Evolutionary conservation across 2,113 vertebrate species (phyloP).

Genomic region (Eulemur macaco): DNA sequence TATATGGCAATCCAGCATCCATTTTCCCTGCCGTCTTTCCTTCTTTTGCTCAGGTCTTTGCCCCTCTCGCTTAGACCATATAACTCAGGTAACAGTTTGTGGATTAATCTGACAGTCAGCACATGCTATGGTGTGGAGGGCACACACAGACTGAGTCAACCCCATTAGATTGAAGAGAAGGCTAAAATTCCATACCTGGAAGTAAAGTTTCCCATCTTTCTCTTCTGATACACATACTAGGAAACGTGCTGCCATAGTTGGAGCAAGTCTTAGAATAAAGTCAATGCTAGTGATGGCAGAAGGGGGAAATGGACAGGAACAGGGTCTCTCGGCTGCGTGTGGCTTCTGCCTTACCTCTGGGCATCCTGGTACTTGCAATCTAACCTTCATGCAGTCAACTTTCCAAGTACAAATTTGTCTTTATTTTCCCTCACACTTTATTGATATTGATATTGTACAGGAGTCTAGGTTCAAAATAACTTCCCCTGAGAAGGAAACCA

Average conservation of each 20-base stretch:
- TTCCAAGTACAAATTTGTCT: neutral
- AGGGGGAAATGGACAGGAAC: neutral
- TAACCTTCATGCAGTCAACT: neutral
- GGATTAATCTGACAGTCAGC: neutral
- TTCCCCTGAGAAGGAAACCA: neutral
- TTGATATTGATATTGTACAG: neutral
- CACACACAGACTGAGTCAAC: no score
- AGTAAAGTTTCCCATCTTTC: neutral
- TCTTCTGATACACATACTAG: neutral
- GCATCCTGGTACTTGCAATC: no score
- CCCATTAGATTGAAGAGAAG: neutral
- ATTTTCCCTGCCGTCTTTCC: neutral
- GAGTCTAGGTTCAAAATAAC: neutral
- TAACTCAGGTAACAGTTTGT: neutral
- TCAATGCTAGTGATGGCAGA: neutral
- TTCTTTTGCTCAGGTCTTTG: neutral
- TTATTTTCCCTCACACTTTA: neutral
- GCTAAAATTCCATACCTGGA: neutral
- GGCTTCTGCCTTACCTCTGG: neutral
- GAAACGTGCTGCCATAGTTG: neutral
- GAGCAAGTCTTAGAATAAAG: neutral
- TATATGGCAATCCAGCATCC: neutral
- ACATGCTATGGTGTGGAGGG: no score
- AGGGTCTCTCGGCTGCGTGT: neutral
- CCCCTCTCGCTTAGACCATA: neutral